These are phyloP conservation scores for Drosophila incognita DNA, from an alignment of 2,888 invertebrate species.

Conservation along the genomic window DNA sequence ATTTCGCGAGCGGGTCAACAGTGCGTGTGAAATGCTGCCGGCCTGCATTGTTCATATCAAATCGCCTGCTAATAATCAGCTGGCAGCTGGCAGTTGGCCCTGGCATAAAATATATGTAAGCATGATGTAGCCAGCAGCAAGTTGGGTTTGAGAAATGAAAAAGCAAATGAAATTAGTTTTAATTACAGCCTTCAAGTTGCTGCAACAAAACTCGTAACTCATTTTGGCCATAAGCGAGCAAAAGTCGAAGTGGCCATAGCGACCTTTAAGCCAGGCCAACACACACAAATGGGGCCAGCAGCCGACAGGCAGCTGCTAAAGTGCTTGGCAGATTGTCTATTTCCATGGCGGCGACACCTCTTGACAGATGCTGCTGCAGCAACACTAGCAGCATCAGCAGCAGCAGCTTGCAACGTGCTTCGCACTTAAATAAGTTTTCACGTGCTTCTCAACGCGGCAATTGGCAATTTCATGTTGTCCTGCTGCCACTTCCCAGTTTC, in stretches of 20 bases:
- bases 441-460: conserved; percentile 54
- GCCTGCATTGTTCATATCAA: conserved; percentile 60
- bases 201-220: conserved; percentile 76
- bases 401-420: conserved; percentile 76
- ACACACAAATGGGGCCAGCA: conserved; percentile 63
- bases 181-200: conserved; percentile 77
- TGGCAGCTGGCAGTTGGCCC: conserved; percentile 1
- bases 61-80: conserved; percentile 70
- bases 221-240: conserved; percentile 70
- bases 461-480: conserved; percentile 40
- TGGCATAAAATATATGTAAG: conserved; percentile 27
- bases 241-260: conserved; percentile 37
- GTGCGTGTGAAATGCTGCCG: conserved; percentile 49
- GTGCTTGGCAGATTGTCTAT: conserved; percentile 74
- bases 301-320: conserved; percentile 47
- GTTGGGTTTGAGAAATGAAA: conserved; percentile 53
- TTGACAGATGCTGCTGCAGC: conserved; percentile 29
- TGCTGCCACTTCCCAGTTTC: conserved; percentile 16
- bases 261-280: conserved; percentile 50
- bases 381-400: conserved; percentile 27
- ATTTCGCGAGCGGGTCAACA: conserved; percentile 41
- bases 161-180: conserved; percentile 80
- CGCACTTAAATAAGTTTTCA: conserved; percentile 80
- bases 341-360: conserved; percentile 62
- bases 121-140: conserved; percentile 11